These are phyloP conservation scores for Poeciliopsis gracilis DNA, from an alignment of 2,797 vertebrate genomes.

Conservation along the genomic window DNA sequence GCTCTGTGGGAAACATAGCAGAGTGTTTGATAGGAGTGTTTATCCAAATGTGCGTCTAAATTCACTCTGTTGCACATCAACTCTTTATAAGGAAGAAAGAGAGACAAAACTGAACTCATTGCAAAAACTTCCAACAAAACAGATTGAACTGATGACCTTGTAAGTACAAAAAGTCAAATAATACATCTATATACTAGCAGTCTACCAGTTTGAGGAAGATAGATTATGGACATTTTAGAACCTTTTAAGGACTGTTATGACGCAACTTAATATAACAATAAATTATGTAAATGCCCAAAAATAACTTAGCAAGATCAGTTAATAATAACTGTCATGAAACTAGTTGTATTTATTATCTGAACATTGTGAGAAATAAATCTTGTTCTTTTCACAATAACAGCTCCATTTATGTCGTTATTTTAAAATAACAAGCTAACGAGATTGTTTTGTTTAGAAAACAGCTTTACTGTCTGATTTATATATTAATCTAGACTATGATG, in stretches of 20 bases:
- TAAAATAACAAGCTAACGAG: background rate
- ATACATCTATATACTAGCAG: background rate
- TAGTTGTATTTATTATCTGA: background rate
- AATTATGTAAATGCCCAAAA: background rate
- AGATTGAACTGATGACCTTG: background rate
- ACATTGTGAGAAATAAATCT: background rate
- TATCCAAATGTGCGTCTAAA: background rate
- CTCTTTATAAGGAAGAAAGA: background rate
- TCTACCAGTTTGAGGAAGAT: background rate
- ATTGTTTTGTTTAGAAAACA: background rate
- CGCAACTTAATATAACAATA: background rate
- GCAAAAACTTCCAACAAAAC: background rate
- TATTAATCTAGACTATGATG: background rate
- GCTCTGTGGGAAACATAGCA: constrained; percentile 20
- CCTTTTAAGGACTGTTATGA: background rate
- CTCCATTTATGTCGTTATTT: background rate
- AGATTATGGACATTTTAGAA: background rate
- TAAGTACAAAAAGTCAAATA: background rate
- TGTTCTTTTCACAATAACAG: background rate
- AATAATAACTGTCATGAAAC: background rate
- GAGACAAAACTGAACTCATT: background rate
- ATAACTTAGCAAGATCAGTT: background rate
- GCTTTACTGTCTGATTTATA: background rate
- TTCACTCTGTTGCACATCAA: background rate
- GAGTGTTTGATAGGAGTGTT: constrained; percentile 14